Evolutionary conservation across 2,797 vertebrate genomes (phyloP).

Genomic region (Kryptopterus vitreolus): DNA sequence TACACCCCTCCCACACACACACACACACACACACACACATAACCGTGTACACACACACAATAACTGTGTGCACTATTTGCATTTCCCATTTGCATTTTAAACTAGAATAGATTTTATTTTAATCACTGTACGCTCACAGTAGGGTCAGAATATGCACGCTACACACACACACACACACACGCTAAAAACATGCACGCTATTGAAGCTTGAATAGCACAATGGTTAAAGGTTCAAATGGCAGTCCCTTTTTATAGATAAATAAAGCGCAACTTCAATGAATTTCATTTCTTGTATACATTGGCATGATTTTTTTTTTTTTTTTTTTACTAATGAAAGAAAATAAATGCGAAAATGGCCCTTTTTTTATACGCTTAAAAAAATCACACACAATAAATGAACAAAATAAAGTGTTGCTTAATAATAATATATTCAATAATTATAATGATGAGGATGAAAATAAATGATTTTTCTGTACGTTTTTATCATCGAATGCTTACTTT

Average conservation of each 20-base stretch:
- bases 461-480: no score
- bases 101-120: conserved; percentile 2
- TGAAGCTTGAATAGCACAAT: background rate
- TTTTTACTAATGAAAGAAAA: no score
- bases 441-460: no score
- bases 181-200: background rate
- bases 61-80: conserved; percentile 11
- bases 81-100: conserved; percentile 32
- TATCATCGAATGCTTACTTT: no score
- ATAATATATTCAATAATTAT: no score
- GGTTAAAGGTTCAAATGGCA: background rate
- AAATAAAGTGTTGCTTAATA: no score
- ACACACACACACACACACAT: no score
- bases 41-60: background rate
- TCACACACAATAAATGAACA: no score
- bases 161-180: background rate
- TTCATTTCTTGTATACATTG: background rate
- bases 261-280: background rate
- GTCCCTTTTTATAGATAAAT: background rate
- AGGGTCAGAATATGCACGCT: background rate
- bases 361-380: no score
- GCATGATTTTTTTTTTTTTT: background rate
- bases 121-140: conserved; percentile 7
- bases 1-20: background rate
- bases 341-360: no score